Conservation (phyloP, 2,797 vertebrate genomes). For the Gallinago solitaria region DNA sequence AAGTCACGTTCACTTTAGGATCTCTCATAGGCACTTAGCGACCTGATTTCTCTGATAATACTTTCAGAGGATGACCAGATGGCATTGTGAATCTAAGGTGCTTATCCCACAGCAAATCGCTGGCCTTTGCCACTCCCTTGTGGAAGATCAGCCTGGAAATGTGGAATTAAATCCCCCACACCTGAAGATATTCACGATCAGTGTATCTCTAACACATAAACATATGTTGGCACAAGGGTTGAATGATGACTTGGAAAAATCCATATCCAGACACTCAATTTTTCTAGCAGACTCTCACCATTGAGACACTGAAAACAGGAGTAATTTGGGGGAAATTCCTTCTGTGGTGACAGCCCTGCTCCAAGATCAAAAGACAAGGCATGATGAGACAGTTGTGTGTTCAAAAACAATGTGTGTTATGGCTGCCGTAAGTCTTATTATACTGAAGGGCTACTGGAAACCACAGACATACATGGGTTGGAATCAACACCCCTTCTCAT, state of each 20-base stretch:
- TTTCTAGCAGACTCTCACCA: neutral
- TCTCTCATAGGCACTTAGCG: conserved; percentile 64
- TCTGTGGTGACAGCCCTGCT: neutral
- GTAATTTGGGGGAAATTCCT: neutral
- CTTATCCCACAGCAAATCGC: conserved; percentile 83
- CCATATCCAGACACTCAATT: neutral
- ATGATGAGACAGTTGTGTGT: neutral
- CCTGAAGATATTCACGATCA: neutral
- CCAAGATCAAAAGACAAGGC: neutral
- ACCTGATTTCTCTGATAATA: conserved; percentile 77
- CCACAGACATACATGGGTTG: neutral
- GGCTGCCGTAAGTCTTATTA: neutral
- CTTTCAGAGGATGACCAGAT: conserved; percentile 79
- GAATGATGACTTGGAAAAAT: neutral
- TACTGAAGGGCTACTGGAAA: neutral
- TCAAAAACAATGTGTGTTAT: neutral
- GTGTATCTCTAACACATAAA: neutral
- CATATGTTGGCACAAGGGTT: neutral
- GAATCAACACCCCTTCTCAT: neutral
- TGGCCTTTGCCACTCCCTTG: conserved; percentile 69
- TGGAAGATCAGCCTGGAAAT: neutral
- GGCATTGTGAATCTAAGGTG: conserved; percentile 75
- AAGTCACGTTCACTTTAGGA: neutral
- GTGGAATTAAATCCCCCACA: neutral
- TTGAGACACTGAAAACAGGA: neutral